A percentile compares a stretch with the other conserved stretches of the same genome.
phyloP scores from a whole-genome alignment of 2,797 vertebrate genomes.

The Mus spretus region DNA sequence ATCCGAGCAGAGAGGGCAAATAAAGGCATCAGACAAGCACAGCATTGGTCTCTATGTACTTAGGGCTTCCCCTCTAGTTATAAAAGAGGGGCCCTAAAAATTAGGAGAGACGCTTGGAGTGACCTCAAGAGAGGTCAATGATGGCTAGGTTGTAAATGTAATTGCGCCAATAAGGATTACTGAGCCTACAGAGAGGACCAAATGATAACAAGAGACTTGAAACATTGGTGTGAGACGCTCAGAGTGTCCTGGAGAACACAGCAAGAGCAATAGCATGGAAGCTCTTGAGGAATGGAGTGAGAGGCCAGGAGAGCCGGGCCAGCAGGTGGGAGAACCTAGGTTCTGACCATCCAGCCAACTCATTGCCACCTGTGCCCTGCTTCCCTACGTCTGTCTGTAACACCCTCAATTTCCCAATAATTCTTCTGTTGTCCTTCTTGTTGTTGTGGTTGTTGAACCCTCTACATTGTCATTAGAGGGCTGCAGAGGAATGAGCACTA shows the following conservation, averaged over 20 bases:
- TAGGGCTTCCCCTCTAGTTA: neutral
- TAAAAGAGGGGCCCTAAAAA: constrained; percentile 22
- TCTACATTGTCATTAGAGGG: neutral
- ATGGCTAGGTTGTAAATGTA: constrained; percentile 49
- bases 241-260: neutral
- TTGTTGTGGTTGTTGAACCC: neutral
- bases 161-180: neutral
- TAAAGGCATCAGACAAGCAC: neutral
- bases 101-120: constrained; percentile 33
- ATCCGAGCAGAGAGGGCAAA: neutral
- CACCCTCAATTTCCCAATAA: neutral
- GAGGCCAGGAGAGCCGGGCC: neutral
- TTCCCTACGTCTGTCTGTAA: neutral
- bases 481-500: neutral
- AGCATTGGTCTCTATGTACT: neutral
- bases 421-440: neutral
- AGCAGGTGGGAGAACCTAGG: neutral
- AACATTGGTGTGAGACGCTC: neutral
- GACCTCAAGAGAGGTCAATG: constrained; percentile 54
- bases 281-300: rapidly evolving
- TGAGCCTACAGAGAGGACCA: neutral
- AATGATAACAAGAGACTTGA: neutral
- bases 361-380: neutral
- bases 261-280: neutral
- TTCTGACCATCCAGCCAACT: neutral